Evolutionary conservation across 2,888 invertebrate species (phyloP).

Genomic region (Torymus aiolomorphi): DNA sequence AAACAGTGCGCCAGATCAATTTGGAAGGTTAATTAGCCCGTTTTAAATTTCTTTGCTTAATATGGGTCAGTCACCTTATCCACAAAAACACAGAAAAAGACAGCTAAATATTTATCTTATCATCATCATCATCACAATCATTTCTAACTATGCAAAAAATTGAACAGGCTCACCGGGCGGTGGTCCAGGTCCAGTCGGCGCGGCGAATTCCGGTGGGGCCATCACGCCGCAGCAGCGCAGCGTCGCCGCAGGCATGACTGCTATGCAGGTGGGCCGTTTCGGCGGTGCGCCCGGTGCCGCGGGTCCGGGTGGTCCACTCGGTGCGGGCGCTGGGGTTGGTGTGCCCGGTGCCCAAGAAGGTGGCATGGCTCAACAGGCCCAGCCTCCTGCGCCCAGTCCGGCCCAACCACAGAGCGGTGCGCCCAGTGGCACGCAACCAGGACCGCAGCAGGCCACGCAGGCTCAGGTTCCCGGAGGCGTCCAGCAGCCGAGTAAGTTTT

Average conservation of each 20-base stretch:
- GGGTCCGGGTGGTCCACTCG: slow-evolving; percentile 76
- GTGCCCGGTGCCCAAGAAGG: slow-evolving; percentile 79
- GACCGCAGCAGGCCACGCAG: slow-evolving; percentile 78
- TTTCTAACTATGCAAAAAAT: no score
- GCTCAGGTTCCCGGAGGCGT: slow-evolving; percentile 76
- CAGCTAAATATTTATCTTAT: no score
- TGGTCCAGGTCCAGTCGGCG: slow-evolving; percentile 69
- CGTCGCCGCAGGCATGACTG: slow-evolving; percentile 73
- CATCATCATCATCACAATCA: no score
- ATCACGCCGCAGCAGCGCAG: slow-evolving; percentile 79
- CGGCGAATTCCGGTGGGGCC: slow-evolving; percentile 75
- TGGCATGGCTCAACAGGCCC: slow-evolving; percentile 84
- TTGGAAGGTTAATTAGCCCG: slow-evolving; percentile 17
- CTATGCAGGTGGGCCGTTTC: slow-evolving; percentile 73
- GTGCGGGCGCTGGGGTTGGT: slow-evolving; percentile 75
- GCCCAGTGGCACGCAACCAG: slow-evolving; percentile 80
- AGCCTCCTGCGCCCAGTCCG: slow-evolving; percentile 86
- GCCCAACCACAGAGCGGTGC: slow-evolving; percentile 87
- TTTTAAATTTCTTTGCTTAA: slow-evolving; percentile 1
- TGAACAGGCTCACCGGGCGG: slow-evolving; percentile 68
- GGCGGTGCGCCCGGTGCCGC: slow-evolving; percentile 73
- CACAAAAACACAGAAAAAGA: neutral
- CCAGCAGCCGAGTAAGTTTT: slow-evolving; percentile 68
- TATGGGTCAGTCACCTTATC: slow-evolving; percentile 15
- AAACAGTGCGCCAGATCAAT: slow-evolving; percentile 12